Base-by-base conservation (phyloP, 2,888 invertebrate species). In the Sinhomidia bicolor region DNA sequence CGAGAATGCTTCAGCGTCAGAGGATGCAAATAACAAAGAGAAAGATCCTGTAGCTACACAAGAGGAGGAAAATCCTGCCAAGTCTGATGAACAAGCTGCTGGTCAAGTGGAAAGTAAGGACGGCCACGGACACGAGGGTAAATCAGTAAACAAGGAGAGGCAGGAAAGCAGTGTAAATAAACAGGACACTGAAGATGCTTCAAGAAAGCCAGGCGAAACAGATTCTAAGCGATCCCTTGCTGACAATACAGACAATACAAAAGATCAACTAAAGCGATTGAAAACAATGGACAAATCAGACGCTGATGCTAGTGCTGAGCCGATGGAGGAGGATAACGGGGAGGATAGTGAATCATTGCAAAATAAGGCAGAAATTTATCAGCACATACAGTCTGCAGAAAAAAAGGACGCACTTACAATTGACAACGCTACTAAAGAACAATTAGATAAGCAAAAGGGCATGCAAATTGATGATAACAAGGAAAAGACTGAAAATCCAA, bases 381-480 rank as follows among this genome's bases (percentile, higher is more conserved):
- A 98, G 93, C 98, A 98, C 93, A 96, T 98, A 1, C 96, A 96
- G 92, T 96, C 97, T 91, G 96, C 96, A 0, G 96, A 96, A 89
- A 95, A 95, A 88, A 92, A 95, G 90, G 96, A 97, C 93, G 95
- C 96, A 84, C 96, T 97, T 91, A 94, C 94, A 32, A 90, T 94
- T 79, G 95, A 95, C 92, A 94, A 94, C 29, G 95, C 94, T 23
- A 94, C 94, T 1, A 93, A 93, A 93, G 98, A 98, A 91, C 98
- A 98, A 94, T 17, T 87, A 32, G 96, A 96, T 51, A 95, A 96
- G 91, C 94, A 95, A 91, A 95, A 95, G 57, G 93, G 89, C 20
- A 91, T 93, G 82, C 93, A 93, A 89, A 93, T 92, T 94, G 91
- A 92, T 14, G 95, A 92, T 94, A 94, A 93, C 94, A 94, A 92